Evolutionary conservation across 30 jellyfish, hydroid and myxozoan species (phyloP), one percentile per base, ranked within the genome.

Genomic region (Phacellophora camtschatica): DNA sequence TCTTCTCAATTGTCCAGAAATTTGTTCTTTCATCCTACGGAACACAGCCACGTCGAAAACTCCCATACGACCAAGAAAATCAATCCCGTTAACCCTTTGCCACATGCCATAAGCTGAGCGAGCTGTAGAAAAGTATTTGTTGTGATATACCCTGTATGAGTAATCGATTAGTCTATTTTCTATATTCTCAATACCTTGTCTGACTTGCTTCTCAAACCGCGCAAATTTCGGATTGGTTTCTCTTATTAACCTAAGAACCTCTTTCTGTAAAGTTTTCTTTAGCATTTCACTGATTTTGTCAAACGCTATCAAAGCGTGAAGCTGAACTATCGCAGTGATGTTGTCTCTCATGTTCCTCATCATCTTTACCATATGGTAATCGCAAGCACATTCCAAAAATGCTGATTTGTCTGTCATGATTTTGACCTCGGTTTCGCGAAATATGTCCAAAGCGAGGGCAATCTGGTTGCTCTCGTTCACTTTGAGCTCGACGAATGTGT

Each of bases 301-400:
- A 42, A 37, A 77, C 35, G 88, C 72, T 2, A 77, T 39, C 49
- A 77, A 25, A 27, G 58, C 88, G 68, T 77, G 80, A 24, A 77
- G 48, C 34, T 77, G 88, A 8, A 59, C 56, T 6, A 63, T 33
- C 18, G 88, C 78, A 5, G 88, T 77, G 71, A 77, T 77, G 45
- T 77, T 77, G n/a, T 77, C 88, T 20, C 81, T 59, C 57, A 77
- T 77, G 70, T 77, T 77, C 49, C 71, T 49, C 88, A 77, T 43
- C 32, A 77, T 59, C 24, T 62, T 36, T 0, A 80, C 88, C 71
- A 77, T 57, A 46, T 77, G 88, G 30, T 77, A 77, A 18, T 77
- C 88, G 30, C 88, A 77, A 3, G 88, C 88, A 43, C 88, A 77
- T n/a, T 77, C 88, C 32, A 77, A 27, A 45, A 77, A 77, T 27